Base-by-base conservation (phyloP, 2,797 vertebrate species). In the Sebastes matsubarae region DNA sequence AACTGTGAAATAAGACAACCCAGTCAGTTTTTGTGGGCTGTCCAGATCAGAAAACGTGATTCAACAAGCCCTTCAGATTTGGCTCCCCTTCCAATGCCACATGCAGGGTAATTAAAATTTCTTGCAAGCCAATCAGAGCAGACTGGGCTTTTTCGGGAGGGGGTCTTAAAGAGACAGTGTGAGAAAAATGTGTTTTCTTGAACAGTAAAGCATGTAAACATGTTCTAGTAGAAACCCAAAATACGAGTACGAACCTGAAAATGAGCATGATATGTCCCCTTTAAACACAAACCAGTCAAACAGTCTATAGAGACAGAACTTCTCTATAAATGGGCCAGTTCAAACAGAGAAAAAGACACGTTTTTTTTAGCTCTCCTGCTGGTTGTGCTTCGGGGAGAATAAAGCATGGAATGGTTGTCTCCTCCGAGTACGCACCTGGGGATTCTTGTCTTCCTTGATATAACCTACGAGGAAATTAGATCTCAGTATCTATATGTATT, bases 331-430 rank as follows among this genome's bases (percentile, higher is more conserved):
- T 30, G 27, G 50, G 4, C 6, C 22, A 8, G 18, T 4, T 22
- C 3, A 29, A 30, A 36, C 1, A n/a, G 11, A 29, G 6, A 32
- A 3, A 58, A 10, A 24, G 3, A 8, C 2, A 18, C 1, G 6
- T 18, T 46, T 59, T 18, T n/a, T n/a, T 86, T 87, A 96, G 65
- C 72, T 96, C 77, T 97, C 96, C 91, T 97, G 93, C 57, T 96
- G 93, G 63, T 96, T 97, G 76, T 70, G 82, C 92, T 97, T 98
- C 1, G 96, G 97, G 81, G 98, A 97, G 93, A 99, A 99, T 66
- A 96, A 95, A 46, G 96, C 95, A 2, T 95, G 95, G 11, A 97
- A 96, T 8, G 98, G 99, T 63, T 96, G 96, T 72, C 97, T 93
- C 87, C 98, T 96, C 83, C 98, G 95, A 66, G 95, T 93, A 50